Evolutionary conservation across 2,888 invertebrate species (phyloP), one percentile per base, ranked within the genome.

Genomic region (Nipponacmea schrenckii): DNA sequence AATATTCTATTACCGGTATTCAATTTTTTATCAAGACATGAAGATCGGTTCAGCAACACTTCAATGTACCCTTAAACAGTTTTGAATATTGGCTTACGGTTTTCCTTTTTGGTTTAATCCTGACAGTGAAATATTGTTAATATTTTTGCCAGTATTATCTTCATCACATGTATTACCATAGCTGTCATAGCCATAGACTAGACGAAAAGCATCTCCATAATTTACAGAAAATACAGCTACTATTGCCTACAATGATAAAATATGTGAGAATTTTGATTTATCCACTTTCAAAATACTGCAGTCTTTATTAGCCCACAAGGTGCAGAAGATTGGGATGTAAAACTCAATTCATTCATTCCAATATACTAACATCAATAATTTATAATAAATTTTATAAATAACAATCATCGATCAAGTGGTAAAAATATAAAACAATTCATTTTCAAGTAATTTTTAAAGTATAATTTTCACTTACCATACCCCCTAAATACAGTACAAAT

Each of bases 131-230:
- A 94, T 91, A 78, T 93, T 92, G 12, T 92, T 92, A 75, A 94
- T 92, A 79, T 92, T 92, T 80, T 77, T 78, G 67, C 77, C 79
- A 26, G 93, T 93, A 89, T 96, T 97, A 82, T 93, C 92, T 31
- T 94, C 93, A 20, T 97, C 97, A 89, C 97, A 98, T 46, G 96
- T 96, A 87, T 97, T 85, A 17, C 86, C 86, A 79, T 80, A 86
- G 74, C 86, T 86, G 77, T 86, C 86, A 62, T 83, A 84, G 15
- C 86, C 86, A 72, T 82, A 84, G 65, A 85, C 83, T 64, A 86
- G 79, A 26, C 86, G 76, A 76, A 84, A 83, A 8, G 84, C 84
- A 79, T 85, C 84, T 10, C 86, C 86, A 69, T 85, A 78, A 63
- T 77, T 76, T 50, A 85, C 78, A 14, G 96, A 94, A 90, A 96